Base-by-base conservation (phyloP, 2,113 vertebrate species). In the Mormoops blainvillei region DNA sequence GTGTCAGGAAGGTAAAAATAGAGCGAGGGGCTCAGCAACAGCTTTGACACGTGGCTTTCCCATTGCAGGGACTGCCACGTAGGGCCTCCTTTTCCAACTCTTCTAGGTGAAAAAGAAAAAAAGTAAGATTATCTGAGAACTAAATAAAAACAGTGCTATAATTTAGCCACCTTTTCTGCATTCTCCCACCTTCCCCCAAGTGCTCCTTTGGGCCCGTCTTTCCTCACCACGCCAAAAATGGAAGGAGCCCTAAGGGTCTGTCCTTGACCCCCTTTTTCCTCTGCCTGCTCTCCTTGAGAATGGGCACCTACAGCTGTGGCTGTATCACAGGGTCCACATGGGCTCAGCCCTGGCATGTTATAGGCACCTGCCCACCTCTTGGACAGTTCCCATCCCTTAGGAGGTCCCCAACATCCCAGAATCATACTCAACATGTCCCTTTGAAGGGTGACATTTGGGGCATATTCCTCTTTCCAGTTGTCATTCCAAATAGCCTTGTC, bases 1-100 rank as follows among this genome's bases (percentile, higher is more conserved):
- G 97, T 97, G 97, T 97, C 48, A 31, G 54, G 73, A 52, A 85
- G 83, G 86, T 88, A 96, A 97, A 98, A 97, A 98, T 96, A 98
- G 97, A 61, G 67, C 2, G 5, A 91, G 48, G 82, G 82, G 52
- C 12, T 78, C 38, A 7, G 94, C 96, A 91, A 67, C 73, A 77
- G 91, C 81, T 65, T 78, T 58, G 68, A 95, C 96, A 98, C 97
- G 89, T 24, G 86, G 71, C 88, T 95, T 95, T 96, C 94, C 96
- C 94, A 70, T 95, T 43, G 88, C 68, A 14, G 54, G 82, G 83
- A 91, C 94, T 84, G 96, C 97, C 94, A 71, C 45, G 5, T 71
- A 91, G 83, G 84, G 76, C 54, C n/a, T 91, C 63, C 89, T 96
- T 93, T 67, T 94, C 77, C 67, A 94, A 71, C 31, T 93, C 95